Percentiles rank a stretch among this genome's conserved stretches.
These are phyloP conservation scores for Margaritifera margaritifera DNA, from an alignment of 2,888 invertebrate species.

Conservation along the genomic window DNA sequence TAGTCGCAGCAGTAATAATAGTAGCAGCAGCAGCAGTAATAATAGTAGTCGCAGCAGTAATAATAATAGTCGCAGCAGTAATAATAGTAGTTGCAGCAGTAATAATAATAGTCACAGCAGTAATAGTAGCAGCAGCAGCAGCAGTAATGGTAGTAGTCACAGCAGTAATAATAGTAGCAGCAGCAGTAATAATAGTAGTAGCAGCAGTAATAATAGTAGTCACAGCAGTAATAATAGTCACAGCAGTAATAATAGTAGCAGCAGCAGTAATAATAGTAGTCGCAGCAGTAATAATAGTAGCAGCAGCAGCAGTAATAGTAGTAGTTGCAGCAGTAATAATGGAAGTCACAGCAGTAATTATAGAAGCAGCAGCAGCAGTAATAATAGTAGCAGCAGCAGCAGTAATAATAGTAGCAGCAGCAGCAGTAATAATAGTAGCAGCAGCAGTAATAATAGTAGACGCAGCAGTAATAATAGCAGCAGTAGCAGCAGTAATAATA, in stretches of 20 bases:
- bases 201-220: constrained; percentile 18
- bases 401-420: constrained; percentile 2
- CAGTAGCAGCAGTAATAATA: constrained; percentile 6
- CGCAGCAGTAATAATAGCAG: constrained; percentile 2
- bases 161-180: constrained; percentile 20
- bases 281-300: constrained; percentile 15
- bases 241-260: constrained; percentile 10
- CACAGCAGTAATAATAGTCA: constrained; percentile 13
- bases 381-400: constrained; percentile 3
- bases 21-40: constrained; percentile 15
- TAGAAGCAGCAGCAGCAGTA: neutral
- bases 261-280: constrained; percentile 12
- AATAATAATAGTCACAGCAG: constrained; percentile 13
- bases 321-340: constrained; percentile 15
- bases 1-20: neutral
- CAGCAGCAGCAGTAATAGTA: constrained; percentile 17
- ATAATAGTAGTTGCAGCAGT: constrained; percentile 14
- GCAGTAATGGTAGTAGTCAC: constrained; percentile 19
- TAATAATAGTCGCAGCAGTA: constrained; percentile 18
- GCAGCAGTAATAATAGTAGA: constrained; percentile 4
- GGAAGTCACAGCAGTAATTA: constrained; percentile 6
- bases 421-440: constrained; percentile 2
- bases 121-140: constrained; percentile 19
- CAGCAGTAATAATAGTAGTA: constrained; percentile 16
- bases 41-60: constrained; percentile 21